Percentiles rank a stretch among this genome's conserved stretches.
Conservation (phyloP, 2,888 invertebrate genomes). For the Eueremaeus valkanovi region DNA sequence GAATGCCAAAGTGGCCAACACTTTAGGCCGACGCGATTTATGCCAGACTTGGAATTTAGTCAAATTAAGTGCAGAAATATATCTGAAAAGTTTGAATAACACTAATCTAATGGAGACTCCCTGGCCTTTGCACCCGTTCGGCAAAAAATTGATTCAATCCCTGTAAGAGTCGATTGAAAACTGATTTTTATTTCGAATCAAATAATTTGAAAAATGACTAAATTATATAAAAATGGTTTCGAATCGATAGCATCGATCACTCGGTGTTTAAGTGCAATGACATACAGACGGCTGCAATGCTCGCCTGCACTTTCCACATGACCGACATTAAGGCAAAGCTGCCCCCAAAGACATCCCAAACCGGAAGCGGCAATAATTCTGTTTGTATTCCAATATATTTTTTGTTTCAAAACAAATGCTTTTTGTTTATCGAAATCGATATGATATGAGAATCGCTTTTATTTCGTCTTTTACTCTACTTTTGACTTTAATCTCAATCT, state of each 20-base stretch:
- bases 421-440: not conserved
- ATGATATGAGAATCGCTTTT: not conserved
- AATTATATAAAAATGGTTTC: not conserved
- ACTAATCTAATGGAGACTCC: constrained; percentile 58
- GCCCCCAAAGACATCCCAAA: not conserved
- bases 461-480: not conserved
- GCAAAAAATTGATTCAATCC: constrained; percentile 75
- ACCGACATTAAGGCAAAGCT: constrained; percentile 24
- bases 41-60: constrained; percentile 69
- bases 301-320: constrained; percentile 70
- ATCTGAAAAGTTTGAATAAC: constrained; percentile 45
- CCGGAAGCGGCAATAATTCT: constrained; percentile 23
- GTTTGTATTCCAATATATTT: not conserved
- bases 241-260: constrained; percentile 52
- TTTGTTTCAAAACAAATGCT: no score
- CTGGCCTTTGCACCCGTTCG: constrained; percentile 80
- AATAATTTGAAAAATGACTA: no score
- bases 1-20: constrained; percentile 71
- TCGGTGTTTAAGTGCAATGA: constrained; percentile 62
- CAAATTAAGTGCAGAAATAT: constrained; percentile 60
- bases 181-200: no score
- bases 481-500: not conserved
- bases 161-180: constrained; percentile 61
- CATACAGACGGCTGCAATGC: constrained; percentile 89
- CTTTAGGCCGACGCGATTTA: constrained; percentile 70